These are phyloP conservation scores for Lepus europaeus DNA, from an alignment of 2,113 vertebrate species.

Conservation along the genomic window DNA sequence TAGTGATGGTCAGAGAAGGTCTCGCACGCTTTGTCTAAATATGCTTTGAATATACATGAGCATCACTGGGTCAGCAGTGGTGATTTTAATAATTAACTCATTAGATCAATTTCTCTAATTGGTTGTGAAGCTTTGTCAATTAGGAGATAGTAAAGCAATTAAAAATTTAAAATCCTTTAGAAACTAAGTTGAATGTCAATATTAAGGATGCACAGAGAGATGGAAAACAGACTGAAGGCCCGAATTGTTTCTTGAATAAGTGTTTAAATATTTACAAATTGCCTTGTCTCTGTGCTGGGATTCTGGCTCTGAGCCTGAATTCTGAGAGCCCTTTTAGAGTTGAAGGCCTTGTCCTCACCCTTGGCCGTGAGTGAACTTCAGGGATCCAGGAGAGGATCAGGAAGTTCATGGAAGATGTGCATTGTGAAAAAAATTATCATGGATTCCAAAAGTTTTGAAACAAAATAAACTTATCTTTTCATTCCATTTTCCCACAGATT, in stretches of 20 bases:
- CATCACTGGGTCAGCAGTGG: conserved; percentile 63
- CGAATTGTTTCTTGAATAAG: conserved; percentile 74
- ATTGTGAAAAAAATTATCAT: no score
- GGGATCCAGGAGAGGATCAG: not conserved
- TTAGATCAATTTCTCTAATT: conserved; percentile 81
- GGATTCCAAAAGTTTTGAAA: no score
- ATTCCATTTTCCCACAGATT: no score
- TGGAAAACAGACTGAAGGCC: conserved; percentile 53
- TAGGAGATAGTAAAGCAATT: conserved; percentile 71
- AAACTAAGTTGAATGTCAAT: conserved; percentile 54
- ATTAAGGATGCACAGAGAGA: conserved; percentile 69
- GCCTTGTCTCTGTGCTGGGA: not conserved
- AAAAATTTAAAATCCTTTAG: conserved; percentile 27
- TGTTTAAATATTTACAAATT: conserved; percentile 81
- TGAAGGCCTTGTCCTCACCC: not conserved
- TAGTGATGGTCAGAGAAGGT: fast-evolving
- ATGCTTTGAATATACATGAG: conserved; percentile 71
- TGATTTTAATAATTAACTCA: conserved; percentile 86
- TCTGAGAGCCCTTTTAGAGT: not conserved
- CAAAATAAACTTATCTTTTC: no score
- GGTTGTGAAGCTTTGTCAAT: conserved; percentile 65
- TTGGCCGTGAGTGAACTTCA: not conserved
- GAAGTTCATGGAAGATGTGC: no score
- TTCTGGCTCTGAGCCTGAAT: not conserved
- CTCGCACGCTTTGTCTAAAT: not conserved